Evolutionary conservation across 2,797 vertebrate species (phyloP).

Genomic region (Neostethus bicornis): DNA sequence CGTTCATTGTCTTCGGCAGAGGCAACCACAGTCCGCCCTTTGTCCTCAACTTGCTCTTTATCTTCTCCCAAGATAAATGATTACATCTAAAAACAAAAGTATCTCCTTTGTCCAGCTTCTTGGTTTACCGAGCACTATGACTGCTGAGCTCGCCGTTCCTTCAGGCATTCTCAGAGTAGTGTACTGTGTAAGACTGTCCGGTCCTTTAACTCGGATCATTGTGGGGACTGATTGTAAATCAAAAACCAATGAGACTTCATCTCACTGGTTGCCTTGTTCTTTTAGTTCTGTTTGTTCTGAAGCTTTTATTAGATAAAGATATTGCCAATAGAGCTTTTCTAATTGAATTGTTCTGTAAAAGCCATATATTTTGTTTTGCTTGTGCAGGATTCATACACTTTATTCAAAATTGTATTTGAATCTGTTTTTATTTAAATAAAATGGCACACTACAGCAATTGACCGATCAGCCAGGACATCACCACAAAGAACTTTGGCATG

Average conservation of each 20-base stretch:
- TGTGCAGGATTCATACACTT: too few relatives aligned
- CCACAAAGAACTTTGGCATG: too few relatives aligned
- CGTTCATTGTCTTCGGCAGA: conserved; percentile 24
- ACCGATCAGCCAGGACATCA: too few relatives aligned
- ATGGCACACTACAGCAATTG: too few relatives aligned
- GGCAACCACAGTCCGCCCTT: conserved; percentile 8
- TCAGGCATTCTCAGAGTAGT: conserved; percentile 23
- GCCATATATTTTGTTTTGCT: too few relatives aligned
- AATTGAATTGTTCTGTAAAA: too few relatives aligned
- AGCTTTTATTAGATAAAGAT: too few relatives aligned
- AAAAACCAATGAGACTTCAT: conserved; percentile 3
- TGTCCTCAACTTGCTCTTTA: conserved; percentile 40
- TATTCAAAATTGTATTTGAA: too few relatives aligned
- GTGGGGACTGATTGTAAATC: conserved; percentile 4
- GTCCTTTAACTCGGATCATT: conserved; percentile 24
- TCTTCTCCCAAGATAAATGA: conserved; percentile 45
- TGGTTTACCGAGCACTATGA: conserved; percentile 25
- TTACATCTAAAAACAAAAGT: conserved; percentile 49
- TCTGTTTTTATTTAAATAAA: too few relatives aligned
- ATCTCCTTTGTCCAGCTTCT: conserved; percentile 31
- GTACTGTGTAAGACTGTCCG: conserved; percentile 32
- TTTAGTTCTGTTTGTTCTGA: too few relatives aligned
- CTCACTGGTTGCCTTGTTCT: too few relatives aligned
- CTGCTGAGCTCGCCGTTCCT: conserved; percentile 14
- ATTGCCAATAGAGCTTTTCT: too few relatives aligned